These are phyloP conservation scores for Anguilla megastoma DNA, from an alignment of 2,797 vertebrate species.

Conservation along the genomic window DNA sequence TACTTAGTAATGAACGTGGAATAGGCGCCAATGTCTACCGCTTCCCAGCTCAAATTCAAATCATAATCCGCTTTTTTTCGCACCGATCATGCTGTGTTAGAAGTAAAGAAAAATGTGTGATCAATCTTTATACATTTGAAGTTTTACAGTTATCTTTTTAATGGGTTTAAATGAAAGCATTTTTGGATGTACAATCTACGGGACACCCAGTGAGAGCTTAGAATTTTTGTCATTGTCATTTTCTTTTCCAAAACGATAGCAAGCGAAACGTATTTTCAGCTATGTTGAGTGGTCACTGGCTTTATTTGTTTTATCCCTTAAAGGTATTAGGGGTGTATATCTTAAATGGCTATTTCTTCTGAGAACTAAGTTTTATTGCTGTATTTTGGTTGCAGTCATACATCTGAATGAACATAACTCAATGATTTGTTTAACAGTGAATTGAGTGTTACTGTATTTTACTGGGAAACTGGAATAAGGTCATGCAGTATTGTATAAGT, in stretches of 20 bases:
- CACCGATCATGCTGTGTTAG: not conserved
- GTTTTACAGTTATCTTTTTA: not conserved
- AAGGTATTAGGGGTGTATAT: not conserved
- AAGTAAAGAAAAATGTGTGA: not conserved
- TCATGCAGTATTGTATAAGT: too few species aligned
- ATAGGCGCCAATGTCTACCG: not conserved
- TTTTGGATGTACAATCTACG: too few species aligned
- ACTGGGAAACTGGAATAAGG: too few species aligned
- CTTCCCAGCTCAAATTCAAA: constrained; percentile 17
- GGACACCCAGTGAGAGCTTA: too few species aligned
- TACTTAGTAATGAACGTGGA: not conserved
- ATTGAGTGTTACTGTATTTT: not conserved
- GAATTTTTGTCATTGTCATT: too few species aligned
- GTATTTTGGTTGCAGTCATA: not conserved
- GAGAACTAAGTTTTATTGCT: not conserved
- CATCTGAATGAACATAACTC: not conserved
- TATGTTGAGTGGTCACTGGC: not conserved
- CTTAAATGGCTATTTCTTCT: not conserved
- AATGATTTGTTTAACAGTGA: not conserved
- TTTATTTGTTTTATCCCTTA: not conserved
- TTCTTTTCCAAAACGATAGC: too few species aligned
- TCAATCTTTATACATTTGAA: not conserved
- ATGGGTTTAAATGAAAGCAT: not conserved
- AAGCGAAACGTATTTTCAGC: not conserved
- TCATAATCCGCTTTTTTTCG: not conserved